Evolutionary conservation across 2,113 vertebrate genomes (phyloP), one percentile per base, ranked within the genome.

Genomic region (Bos indicus): DNA sequence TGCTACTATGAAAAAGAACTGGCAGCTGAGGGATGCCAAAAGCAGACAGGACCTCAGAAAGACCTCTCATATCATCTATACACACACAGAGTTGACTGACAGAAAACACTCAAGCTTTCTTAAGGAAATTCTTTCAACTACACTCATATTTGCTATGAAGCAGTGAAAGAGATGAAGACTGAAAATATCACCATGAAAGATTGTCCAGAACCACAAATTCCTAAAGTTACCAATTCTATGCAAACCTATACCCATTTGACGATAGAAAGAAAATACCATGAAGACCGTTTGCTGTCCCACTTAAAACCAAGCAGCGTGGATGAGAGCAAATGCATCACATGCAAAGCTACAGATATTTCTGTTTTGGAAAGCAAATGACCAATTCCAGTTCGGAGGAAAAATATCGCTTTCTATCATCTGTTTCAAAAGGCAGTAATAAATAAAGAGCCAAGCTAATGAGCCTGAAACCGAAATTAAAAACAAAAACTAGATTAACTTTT

Each of bases 391-490:
- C 3, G 36, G 93, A 91, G 71, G 28, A 83, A 95, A 93, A 91
- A 62, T 10, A 91, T 1, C 7, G 15, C 64, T 89, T 93, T 91
- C 83, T 92, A 91, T 40, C 60, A 71, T 30, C 13, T 84, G n/a
- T 81, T 97, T 96, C 77, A 93, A 91, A 96, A 54, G 56, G 13
- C 36, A 95, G 6, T 57, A 97, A 67, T 26, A 54, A 97, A 48
- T 43, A 81, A 62, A 60, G 3, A 96, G 52, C 15, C 40, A 96
- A 43, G 59, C 40, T 33, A 62, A 57, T 33, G 26, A 90, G 46
- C 67, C 30, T 93, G 25, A 92, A 82, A 92, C 15, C 28, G 30
- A 93, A 95, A 94, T 84, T 67, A 60, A 91, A 80, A 71, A 56
- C 26, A 78, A 95, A 95, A 84, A n/a, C 12, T 26, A 84, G 7